Evolutionary conservation across 2,888 invertebrate genomes (phyloP), one percentile per base, ranked within the genome.

Genomic region (Campopleginae sp.): DNA sequence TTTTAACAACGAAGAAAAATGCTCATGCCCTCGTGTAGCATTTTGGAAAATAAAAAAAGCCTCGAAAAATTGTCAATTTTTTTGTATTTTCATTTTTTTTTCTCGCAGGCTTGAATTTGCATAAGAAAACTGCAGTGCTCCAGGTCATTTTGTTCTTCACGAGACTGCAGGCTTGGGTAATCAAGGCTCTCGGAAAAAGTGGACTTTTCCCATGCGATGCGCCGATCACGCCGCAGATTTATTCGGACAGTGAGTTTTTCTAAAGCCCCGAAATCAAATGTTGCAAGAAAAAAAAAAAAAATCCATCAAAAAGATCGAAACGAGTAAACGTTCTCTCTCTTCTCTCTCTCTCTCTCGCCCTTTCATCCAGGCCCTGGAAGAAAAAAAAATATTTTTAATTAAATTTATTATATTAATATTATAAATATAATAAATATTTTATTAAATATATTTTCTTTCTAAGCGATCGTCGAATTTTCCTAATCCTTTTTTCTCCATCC

Each of bases 81-180:
- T 7, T 48, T 70, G n/a, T n/a, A n/a, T 70, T 46, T 48, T 5
- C 5, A 33, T 38, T 19, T 12, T 71, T 2, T 38, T 63, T n/a
- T 0, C 1, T 54, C 84, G 17, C 88, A 94, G 92, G 92, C 87
- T 88, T 93, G 80, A 93, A 93, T 88, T 88, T 93, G 86, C 89
- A 87, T 74, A 89, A 88, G 82, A 93, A 90, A 86, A 88, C 91
- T 89, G 84, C 95, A 65, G 96, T 95, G 0, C 93, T 96, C 19
- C 96, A 97, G 91, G 89, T 96, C 89, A 96, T 95, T 1, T 93
- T 97, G 70, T 90, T 97, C 74, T 95, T 96, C 70, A 95, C 96
- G 38, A 97, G 97, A 93, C 92, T 96, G 77, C 97, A 97, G 93
- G 95, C 95, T 44, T 94, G 95, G 23, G 91, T 95, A 5, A 95